phyloP scores from a whole-genome alignment of 2,888 invertebrate genomes.

The Crossocerus cetratus region DNA sequence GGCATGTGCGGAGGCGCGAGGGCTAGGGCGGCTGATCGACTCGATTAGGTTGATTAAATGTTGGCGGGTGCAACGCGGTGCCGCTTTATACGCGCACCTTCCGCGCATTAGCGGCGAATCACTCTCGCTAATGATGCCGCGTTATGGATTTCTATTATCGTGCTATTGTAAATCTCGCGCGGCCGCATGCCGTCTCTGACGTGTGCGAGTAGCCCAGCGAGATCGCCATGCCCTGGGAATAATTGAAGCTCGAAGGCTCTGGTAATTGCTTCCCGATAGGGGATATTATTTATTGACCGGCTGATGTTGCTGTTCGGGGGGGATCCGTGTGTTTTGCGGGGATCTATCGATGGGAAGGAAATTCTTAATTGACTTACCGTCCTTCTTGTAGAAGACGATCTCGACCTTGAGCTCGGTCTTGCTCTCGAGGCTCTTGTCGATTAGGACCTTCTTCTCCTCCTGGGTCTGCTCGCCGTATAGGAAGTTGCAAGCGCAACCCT shows the following conservation, averaged over 20 bases:
- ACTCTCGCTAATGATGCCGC: constrained; percentile 9
- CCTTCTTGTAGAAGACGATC: constrained; percentile 96
- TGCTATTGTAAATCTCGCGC: not conserved
- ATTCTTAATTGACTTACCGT: constrained; percentile 81
- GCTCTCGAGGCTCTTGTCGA: constrained; percentile 92
- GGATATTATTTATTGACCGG: no score
- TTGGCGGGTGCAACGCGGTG: constrained; percentile 12
- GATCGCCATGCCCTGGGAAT: no score
- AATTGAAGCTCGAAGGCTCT: no score
- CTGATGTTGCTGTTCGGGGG: no score
- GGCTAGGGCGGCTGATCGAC: constrained; percentile 8
- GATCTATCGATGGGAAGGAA: no score
- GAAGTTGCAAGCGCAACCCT: constrained; percentile 96
- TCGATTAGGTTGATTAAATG: constrained; percentile 43
- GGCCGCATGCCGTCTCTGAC: not conserved
- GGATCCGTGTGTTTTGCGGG: no score
- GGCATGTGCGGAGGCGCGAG: not conserved
- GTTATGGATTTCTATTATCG: not conserved
- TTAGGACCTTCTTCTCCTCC: constrained; percentile 91
- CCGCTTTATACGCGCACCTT: not conserved
- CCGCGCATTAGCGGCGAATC: not conserved
- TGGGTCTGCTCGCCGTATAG: constrained; percentile 94
- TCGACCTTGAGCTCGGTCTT: constrained; percentile 96
- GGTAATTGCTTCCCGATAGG: no score
- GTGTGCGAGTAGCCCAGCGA: no score